Evolutionary conservation across 2,797 vertebrate species (phyloP), one percentile per base, ranked within the genome.

Genomic region (Eulemur rubriventer): DNA sequence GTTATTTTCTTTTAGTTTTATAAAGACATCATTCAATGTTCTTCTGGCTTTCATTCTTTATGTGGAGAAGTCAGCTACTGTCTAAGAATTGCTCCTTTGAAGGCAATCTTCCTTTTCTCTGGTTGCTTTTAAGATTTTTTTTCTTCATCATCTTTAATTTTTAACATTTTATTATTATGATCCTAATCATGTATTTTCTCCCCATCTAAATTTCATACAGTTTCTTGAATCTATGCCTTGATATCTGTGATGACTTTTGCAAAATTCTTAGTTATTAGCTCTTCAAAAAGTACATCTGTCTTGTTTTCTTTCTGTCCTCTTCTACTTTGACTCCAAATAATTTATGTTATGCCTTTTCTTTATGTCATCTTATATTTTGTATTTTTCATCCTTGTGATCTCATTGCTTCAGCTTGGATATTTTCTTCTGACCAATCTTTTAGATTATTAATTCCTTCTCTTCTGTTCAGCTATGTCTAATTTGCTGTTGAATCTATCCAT

Each of bases 21-120:
- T 59, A 94, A 86, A 94, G 14, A 6, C 30, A 78, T 79, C 81
- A 38, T 94, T 93, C 46, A 65, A 4, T 92, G 78, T 92, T 78
- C 22, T 55, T 79, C 41, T 83, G 33, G 69, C 7, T 76, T 92
- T 55, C 38, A 38, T 86, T 81, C 18, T 82, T 81, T 92, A 26
- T 59, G 4, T 85, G 50, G 13, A 73, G 26, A 93, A 30, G 65
- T 88, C 63, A 83, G 26, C 35, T 46, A 18, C 55, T 38, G 6
- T 52, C 18, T 78, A 91, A 93, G 28, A 67, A 78, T 65, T 63
- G 18, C 14, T 72, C 73, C 35, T 73, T 79, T 80, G 50, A 79
- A 94, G 7, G 6, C 46, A 55, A 4, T n/a, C 26, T 91, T 9
- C 41, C 16, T 93, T 83, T 80, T 91, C 52, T 93, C 30, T 90